Evolutionary conservation across 53 echinoderm and acorn worm genomes (phyloP), one percentile per base, ranked within the genome.

Genomic region (Luidia sarsii): DNA sequence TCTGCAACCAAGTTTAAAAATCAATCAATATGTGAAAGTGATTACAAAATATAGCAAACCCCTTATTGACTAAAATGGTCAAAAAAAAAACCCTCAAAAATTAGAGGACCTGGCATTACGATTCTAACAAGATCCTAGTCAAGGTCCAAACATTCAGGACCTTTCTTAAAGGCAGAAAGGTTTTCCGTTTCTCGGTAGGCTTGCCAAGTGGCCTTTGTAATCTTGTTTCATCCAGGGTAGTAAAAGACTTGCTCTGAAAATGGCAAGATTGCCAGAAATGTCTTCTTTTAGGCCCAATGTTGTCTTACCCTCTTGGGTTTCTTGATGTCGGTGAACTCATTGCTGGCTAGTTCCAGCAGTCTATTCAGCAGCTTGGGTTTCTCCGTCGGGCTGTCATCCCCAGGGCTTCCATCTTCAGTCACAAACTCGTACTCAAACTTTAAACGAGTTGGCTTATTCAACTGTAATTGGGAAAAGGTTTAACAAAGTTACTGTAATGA

Each of bases 401-500:
- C 43, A 4, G 55, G 19, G 3, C 49, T 57, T 13, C 57, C 48
- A 18, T 75, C 73, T 34, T 57, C 64, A 32, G 82, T 66, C 15
- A 89, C 51, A 57, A 92, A 93, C 52, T 86, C 86, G 34, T 96
- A 96, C 75, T 88, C 89, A 86, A 96, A 90, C 57, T 85, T 88
- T 20, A 96, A 68, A 10, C 73, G 67, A 20, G 80, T 61, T 68
- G 96, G 96, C 82, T 85, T 90, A 31, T 93, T 93, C 54, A 96
- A 86, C 96, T 96, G 61, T 11, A 82, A 67, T 57, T 29, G 9
- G 22, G 65, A 55, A 32, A 23, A 41, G 41, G 11, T 7, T n/a
- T n/a, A n/a, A n/a, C n/a, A n/a, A n/a, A n/a, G n/a, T n/a, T n/a
- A n/a, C n/a, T n/a, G n/a, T n/a, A n/a, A n/a, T n/a, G n/a, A n/a